Evolutionary conservation across 2,888 invertebrate genomes (phyloP).

Genomic region (Anorthoa munda): DNA sequence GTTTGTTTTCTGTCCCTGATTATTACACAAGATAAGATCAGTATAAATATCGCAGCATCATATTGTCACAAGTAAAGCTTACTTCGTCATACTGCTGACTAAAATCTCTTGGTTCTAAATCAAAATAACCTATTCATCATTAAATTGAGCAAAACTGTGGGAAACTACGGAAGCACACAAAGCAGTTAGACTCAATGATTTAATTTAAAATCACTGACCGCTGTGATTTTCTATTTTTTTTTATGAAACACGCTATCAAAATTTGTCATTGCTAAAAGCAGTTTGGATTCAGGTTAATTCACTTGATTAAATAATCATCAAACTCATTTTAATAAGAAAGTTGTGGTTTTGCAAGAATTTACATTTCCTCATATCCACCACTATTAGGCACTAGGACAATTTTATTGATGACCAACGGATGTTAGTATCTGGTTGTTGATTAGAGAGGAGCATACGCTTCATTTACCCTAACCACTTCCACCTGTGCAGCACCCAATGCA

Average conservation of each 20-base stretch:
- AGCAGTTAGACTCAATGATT: neutral
- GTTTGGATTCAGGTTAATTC: neutral
- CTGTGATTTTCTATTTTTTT: no score
- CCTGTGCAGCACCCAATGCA: no score
- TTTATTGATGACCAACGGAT: neutral
- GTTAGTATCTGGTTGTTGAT: no score
- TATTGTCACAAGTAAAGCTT: neutral
- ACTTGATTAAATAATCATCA: constrained; percentile 38
- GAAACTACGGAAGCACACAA: neutral
- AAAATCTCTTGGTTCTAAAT: neutral
- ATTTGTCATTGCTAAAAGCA: neutral
- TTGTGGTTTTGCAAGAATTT: constrained; percentile 20
- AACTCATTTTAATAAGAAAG: constrained; percentile 32
- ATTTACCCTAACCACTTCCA: no score
- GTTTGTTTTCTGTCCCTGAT: constrained; percentile 25
- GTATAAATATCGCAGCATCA: neutral
- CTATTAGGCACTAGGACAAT: neutral
- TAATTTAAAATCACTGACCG: neutral
- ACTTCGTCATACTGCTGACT: neutral
- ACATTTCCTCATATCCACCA: constrained; percentile 12
- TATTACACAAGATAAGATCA: no score
- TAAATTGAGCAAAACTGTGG: neutral
- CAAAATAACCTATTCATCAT: neutral
- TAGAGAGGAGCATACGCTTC: no score
- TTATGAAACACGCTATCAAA: no score